Base-by-base conservation (phyloP, 2,888 invertebrate species). In the Xanthostigma xanthostigma region DNA sequence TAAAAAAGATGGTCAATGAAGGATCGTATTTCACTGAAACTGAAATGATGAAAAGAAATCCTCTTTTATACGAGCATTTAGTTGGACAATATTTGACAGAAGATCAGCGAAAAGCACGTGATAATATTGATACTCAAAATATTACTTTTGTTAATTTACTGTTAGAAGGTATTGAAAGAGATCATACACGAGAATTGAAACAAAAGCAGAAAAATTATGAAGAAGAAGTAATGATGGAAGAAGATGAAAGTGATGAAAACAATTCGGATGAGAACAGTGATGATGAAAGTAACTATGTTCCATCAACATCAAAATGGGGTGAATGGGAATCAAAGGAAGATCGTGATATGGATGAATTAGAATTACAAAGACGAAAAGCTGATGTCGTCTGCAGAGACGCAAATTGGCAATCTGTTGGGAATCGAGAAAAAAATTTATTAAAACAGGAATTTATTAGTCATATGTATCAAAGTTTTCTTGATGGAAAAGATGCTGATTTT, bases 41-140 rank as follows among this genome's bases (percentile, higher is more conserved):
- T 51, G 87, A 91, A 71, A 96, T 96, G 95, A 89, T 91, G 79
- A 81, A 79, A 55, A 70, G 96, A 51, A 89, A 92, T 64, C 96
- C 95, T 1, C 71, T 88, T 46, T 67, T 95, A 0, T 96, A 90
- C 67, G 89, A 95, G 54, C 86, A 93, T 59, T 70, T 96, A 55
- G 74, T 96, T 41, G 95, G 93, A 0, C 85, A 84, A 59, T 92
- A 85, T 64, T 65, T 94, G 54, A 81, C 84, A 3, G 79, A 83
- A 49, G 78, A 81, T 35, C 90, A 94, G 63, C 79, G 79, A 50
- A 71, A 73, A 53, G 71, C 72, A 46, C 68, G 83, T 12, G 83
- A 81, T 64, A 64, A 56, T 49, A 71, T 74, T 44, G 76, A 79
- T 59, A 73, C 60, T 56, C 69, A 64, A 13, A 70, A 74, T 54